Evolutionary conservation across 2,113 vertebrate species (phyloP), one percentile per base, ranked within the genome.

Genomic region (Paedocypris sp.): DNA sequence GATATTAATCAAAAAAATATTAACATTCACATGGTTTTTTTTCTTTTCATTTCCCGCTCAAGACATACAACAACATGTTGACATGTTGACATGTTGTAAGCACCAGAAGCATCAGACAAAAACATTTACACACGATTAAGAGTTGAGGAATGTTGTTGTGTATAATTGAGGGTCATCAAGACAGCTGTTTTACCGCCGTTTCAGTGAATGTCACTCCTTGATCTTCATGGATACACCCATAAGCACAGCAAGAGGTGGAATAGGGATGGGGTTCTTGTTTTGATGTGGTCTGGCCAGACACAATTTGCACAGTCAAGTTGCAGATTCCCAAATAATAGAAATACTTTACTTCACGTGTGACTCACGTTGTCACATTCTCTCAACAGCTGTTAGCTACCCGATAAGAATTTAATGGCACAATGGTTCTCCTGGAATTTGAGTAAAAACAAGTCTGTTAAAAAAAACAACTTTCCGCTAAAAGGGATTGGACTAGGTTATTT

Each of bases 221-320:
- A 49, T 38, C n/a, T 57, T 52, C 19, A 52, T 25, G 42, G 57
- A 15, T 26, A 8, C 18, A 16, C 43, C 59, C 52, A 58, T 56
- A 39, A 69, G n/a, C 60, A 29, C 60, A 51, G 57, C 50, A 60
- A 52, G 60, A 33, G 47, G 16, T 2, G 47, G 49, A 39, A 49
- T 33, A 9, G 41, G 11, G 62, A 42, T 1, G 9, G 2, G 4
- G 35, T 9, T 6, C 6, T 1, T 2, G 62, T 47, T 66, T 75
- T 72, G 57, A 70, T 73, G 67, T 75, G 62, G 65, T 47, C 65
- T 32, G 42, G 16, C 48, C 41, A 33, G 10, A 52, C 51, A 49
- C 60, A 49, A 53, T 54, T 41, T 28, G 53, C 59, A 15, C n/a
- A 6, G 31, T 13, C n/a, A n/a, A n/a, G n/a, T n/a, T n/a, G n/a